A percentile compares a stretch with the other conserved stretches of the same genome.
Conservation (phyloP, 2,113 vertebrate species). For the Glaucidium brasilianum region DNA sequence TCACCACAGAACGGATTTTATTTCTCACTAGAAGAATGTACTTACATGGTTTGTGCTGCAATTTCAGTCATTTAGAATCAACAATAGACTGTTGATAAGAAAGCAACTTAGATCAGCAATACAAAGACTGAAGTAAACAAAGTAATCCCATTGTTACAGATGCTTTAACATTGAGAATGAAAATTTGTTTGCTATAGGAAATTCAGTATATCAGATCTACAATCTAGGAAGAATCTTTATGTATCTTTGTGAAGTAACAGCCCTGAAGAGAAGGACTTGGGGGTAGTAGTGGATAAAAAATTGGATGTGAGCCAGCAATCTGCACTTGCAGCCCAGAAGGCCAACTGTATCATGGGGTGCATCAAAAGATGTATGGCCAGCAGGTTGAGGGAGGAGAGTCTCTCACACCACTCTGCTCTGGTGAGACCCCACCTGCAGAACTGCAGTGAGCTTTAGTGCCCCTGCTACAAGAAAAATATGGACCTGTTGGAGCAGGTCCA, state of each 20-base stretch:
- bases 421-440: neutral
- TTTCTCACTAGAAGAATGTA: neutral
- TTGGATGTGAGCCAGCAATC: accelerated
- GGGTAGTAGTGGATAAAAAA: neutral
- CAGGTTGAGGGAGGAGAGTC: neutral
- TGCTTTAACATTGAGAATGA: neutral
- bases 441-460: accelerated
- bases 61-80: neutral
- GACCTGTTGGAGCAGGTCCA: accelerated
- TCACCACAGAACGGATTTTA: neutral
- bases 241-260: neutral
- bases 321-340: neutral
- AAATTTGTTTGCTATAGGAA: neutral
- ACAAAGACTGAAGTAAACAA: neutral
- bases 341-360: accelerated
- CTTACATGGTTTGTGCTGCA: neutral
- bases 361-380: neutral
- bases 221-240: neutral
- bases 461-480: neutral
- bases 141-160: neutral
- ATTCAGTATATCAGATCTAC: neutral
- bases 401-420: accelerated
- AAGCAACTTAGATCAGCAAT: neutral
- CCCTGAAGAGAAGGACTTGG: neutral
- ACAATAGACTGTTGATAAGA: neutral